Percentiles rank a stretch among this genome's conserved stretches.
These are phyloP conservation scores for Darevskia mixta DNA, from an alignment of 2,797 vertebrate species.

Conservation along the genomic window DNA sequence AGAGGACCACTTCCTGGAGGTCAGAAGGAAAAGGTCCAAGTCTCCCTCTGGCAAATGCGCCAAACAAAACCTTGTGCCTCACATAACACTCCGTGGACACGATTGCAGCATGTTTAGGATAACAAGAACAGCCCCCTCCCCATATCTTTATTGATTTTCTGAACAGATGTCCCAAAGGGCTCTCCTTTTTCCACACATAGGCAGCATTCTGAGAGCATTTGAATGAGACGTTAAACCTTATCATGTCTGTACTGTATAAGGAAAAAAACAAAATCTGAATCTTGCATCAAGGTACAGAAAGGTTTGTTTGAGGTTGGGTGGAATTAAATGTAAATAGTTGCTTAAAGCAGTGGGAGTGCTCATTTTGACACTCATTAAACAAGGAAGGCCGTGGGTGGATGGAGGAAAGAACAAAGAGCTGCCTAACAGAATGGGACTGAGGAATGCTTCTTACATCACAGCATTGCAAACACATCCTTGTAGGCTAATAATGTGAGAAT, in stretches of 20 bases:
- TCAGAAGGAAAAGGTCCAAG: not conserved
- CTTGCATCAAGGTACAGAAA: conserved; percentile 28
- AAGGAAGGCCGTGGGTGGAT: conserved; percentile 73
- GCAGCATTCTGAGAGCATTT: conserved; percentile 48
- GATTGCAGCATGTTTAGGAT: conserved; percentile 59
- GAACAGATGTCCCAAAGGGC: conserved; percentile 31
- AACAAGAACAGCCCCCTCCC: conserved; percentile 44
- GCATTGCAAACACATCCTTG: not conserved
- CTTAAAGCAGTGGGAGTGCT: conserved; percentile 58
- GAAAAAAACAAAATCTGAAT: conserved; percentile 40
- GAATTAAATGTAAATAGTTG: conserved; percentile 64
- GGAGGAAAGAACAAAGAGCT: conserved; percentile 73
- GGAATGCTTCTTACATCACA: conserved; percentile 36
- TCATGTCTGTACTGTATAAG: conserved; percentile 63
- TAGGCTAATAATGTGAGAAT: not conserved
- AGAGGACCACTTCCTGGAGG: not conserved
- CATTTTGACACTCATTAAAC: conserved; percentile 66
- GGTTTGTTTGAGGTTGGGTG: conserved; percentile 58
- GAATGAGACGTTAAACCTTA: conserved; percentile 57
- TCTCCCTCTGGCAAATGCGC: not conserved
- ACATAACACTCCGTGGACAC: conserved; percentile 42
- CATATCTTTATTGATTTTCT: conserved; percentile 33
- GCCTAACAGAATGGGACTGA: conserved; percentile 54
- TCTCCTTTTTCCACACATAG: not conserved
- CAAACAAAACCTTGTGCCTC: conserved; percentile 21